phyloP scores from a whole-genome alignment of 2,797 vertebrate genomes.

The Lates japonicus region DNA sequence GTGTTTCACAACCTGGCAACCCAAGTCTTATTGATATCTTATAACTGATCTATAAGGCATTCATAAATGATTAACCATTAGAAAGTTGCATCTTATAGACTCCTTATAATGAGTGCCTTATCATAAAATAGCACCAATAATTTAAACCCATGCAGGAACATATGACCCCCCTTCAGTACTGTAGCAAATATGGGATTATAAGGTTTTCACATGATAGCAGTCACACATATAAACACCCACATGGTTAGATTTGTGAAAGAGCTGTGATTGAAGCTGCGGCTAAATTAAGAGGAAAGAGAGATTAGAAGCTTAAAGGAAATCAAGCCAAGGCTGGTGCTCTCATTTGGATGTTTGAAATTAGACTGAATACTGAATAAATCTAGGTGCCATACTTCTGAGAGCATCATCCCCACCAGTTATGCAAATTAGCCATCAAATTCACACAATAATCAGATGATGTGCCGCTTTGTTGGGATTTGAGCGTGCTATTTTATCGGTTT shows the following conservation, averaged over 20 bases:
- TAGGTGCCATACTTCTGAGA: constrained; percentile 73
- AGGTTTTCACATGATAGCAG: constrained; percentile 70
- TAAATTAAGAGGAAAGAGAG: constrained; percentile 79
- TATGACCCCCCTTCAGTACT: constrained; percentile 29
- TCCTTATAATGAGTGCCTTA: background rate
- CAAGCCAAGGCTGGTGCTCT: constrained; percentile 79
- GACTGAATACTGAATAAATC: constrained; percentile 69
- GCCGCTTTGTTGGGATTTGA: constrained; percentile 66
- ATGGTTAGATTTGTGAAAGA: constrained; percentile 72
- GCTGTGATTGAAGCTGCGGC: constrained; percentile 73
- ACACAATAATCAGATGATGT: constrained; percentile 75
- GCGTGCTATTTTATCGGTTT: constrained; percentile 50
- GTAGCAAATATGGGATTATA: constrained; percentile 50
- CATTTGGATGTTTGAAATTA: constrained; percentile 80
- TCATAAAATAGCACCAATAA: constrained; percentile 15
- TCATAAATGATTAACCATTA: background rate
- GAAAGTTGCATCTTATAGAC: constrained; percentile 14
- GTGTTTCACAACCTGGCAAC: constrained; percentile 6
- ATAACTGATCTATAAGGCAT: background rate
- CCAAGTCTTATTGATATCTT: constrained; percentile 3
- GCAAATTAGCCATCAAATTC: constrained; percentile 70
- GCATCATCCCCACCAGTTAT: constrained; percentile 72
- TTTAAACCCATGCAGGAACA: constrained; percentile 8
- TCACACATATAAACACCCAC: constrained; percentile 68
- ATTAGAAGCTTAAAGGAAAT: constrained; percentile 80